Conservation (phyloP, 1,140 invertebrate species). For the Sinella curviseta region DNA sequence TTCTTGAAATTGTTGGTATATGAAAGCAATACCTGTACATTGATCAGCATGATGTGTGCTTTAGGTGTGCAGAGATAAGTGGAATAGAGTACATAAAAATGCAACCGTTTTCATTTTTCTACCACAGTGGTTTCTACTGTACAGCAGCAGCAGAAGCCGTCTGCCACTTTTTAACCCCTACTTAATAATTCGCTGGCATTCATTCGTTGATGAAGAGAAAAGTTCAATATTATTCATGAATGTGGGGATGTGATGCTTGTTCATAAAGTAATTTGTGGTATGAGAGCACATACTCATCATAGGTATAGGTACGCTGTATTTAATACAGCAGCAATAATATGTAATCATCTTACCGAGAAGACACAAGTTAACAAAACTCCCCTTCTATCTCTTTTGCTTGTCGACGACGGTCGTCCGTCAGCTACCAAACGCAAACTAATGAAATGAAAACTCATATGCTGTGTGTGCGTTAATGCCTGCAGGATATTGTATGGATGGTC, state of each 20-base stretch:
- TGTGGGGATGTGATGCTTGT: too few relatives aligned
- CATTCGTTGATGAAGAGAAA: neutral
- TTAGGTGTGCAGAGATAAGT: neutral
- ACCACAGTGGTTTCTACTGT: neutral
- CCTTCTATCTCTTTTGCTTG: slow-evolving; percentile 1
- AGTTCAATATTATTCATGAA: too few relatives aligned
- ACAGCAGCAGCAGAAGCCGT: too few relatives aligned
- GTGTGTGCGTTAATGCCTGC: neutral
- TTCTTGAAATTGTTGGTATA: neutral
- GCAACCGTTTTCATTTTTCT: slow-evolving; percentile 6
- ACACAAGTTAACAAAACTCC: neutral
- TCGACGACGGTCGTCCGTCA: too few relatives aligned
- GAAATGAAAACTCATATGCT: slow-evolving; percentile 20
- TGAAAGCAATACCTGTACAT: too few relatives aligned
- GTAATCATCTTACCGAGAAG: neutral
- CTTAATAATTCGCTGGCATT: neutral
- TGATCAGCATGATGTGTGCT: too few relatives aligned
- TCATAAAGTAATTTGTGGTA: too few relatives aligned
- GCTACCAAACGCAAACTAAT: too few relatives aligned
- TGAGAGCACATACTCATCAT: too few relatives aligned
- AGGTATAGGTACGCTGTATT: neutral
- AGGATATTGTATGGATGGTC: neutral
- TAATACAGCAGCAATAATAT: neutral
- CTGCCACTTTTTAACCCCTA: slow-evolving; percentile 2
- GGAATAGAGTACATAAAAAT: neutral